Evolutionary conservation across 2,113 vertebrate genomes (phyloP).

Genomic region (Bolborhynchus lineola): DNA sequence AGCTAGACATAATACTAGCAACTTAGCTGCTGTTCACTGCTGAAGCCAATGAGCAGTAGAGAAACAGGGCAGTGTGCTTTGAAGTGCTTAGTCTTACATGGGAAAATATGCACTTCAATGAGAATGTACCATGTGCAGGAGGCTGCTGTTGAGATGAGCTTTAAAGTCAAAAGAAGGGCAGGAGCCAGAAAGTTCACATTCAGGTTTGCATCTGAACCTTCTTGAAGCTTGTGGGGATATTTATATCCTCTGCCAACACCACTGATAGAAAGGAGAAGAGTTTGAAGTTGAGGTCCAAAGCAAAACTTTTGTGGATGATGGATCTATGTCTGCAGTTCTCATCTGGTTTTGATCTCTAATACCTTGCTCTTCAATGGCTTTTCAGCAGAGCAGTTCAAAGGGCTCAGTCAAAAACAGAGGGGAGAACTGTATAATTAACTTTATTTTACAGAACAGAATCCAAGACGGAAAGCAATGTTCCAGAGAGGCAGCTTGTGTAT

Average conservation of each 20-base stretch:
- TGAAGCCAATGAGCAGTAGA: slow-evolving; percentile 35
- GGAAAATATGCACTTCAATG: slow-evolving; percentile 21
- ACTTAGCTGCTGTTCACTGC: background rate
- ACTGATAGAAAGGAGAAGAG: background rate
- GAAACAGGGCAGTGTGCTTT: slow-evolving; percentile 19
- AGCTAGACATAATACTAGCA: slow-evolving; percentile 8
- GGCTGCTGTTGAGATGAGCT: background rate
- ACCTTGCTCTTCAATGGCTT: background rate
- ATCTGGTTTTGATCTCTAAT: background rate
- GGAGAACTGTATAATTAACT: background rate
- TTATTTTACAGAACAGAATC: background rate
- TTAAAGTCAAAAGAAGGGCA: slow-evolving; percentile 14
- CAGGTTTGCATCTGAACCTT: background rate
- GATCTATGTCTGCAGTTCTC: background rate
- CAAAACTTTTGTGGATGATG: background rate
- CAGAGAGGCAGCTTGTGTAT: background rate
- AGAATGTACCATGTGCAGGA: background rate
- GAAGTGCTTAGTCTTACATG: background rate
- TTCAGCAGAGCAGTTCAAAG: background rate
- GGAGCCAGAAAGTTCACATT: background rate
- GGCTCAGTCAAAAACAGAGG: background rate
- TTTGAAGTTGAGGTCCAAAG: background rate
- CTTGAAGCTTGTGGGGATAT: background rate
- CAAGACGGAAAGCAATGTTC: background rate
- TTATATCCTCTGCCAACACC: background rate